Evolutionary conservation across 2,888 invertebrate species (phyloP).

Genomic region (Ellobium chinense): DNA sequence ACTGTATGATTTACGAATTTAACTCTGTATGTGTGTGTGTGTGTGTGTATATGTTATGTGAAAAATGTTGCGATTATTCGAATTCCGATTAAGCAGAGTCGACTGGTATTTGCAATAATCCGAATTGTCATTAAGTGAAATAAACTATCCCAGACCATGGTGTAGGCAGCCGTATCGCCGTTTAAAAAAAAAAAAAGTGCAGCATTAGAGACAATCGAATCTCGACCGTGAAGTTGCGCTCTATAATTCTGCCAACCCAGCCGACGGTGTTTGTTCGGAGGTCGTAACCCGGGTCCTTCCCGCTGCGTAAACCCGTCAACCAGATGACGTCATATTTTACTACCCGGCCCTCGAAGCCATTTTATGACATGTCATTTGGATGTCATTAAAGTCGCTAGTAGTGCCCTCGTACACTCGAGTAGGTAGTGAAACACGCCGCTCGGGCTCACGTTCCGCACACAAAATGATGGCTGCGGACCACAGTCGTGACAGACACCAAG

Average conservation of each 20-base stretch:
- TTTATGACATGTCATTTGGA: conserved; percentile 30
- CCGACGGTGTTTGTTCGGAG: not conserved
- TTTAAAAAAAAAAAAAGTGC: too few relatives aligned
- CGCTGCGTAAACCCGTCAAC: conserved; percentile 28
- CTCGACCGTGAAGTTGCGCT: not conserved
- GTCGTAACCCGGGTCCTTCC: conserved; percentile 12
- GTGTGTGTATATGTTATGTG: too few relatives aligned
- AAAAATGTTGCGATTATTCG: too few relatives aligned
- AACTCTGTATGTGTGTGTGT: too few relatives aligned
- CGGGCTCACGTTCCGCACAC: not conserved
- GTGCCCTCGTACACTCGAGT: not conserved
- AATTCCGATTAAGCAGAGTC: too few relatives aligned
- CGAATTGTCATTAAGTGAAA: too few relatives aligned
- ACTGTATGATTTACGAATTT: too few relatives aligned
- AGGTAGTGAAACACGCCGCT: conserved; percentile 3
- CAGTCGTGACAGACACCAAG: too few relatives aligned
- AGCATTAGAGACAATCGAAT: too few relatives aligned
- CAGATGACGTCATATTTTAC: conserved; percentile 21
- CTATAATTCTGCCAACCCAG: conserved; percentile 39
- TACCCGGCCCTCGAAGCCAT: conserved; percentile 5
- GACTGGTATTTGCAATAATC: too few relatives aligned
- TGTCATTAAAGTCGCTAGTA: not conserved
- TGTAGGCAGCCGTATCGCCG: too few relatives aligned
- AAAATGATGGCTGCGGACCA: not conserved
- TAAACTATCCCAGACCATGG: too few relatives aligned